Conservation (phyloP, 2,888 invertebrate species). For the Drosophila picticornis region DNA sequence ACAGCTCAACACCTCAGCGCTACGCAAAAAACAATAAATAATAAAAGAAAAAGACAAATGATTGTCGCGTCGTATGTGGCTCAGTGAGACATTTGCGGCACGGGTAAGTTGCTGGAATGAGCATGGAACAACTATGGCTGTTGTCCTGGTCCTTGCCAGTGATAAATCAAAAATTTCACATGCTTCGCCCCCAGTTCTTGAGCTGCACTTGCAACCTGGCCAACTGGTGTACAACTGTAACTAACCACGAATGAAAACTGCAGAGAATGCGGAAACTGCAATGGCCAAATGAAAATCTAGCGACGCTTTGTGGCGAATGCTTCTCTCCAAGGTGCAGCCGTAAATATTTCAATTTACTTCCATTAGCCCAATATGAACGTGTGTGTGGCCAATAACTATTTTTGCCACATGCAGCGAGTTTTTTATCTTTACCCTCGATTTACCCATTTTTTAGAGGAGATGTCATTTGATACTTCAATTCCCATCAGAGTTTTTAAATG, state of each 20-base stretch:
- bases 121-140: constrained; percentile 13
- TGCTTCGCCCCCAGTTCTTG: constrained; percentile 54
- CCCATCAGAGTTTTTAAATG: background rate
- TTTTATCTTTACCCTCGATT: constrained; percentile 6
- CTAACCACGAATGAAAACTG: constrained; percentile 1
- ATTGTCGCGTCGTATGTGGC: constrained; percentile 37
- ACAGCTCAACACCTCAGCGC: constrained; percentile 34
- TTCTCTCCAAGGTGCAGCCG: constrained; percentile 70
- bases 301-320: constrained; percentile 39
- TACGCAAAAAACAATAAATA: background rate
- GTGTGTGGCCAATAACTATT: constrained; percentile 25
- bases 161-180: constrained; percentile 74
- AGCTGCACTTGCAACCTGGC: constrained; percentile 45
- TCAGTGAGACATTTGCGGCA: constrained; percentile 2
- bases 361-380: constrained; percentile 53
- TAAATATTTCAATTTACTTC: constrained; percentile 75
- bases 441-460: background rate
- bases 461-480: constrained; percentile 30
- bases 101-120: background rate
- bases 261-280: constrained; percentile 4
- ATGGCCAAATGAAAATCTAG: constrained; percentile 66
- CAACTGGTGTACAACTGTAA: constrained; percentile 11
- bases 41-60: constrained; percentile 62
- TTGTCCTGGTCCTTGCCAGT: constrained; percentile 38
- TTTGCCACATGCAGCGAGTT: background rate